Evolutionary conservation across 2,797 vertebrate genomes (phyloP), one percentile per base, ranked within the genome.

Genomic region (Gymnoscopelus braueri): DNA sequence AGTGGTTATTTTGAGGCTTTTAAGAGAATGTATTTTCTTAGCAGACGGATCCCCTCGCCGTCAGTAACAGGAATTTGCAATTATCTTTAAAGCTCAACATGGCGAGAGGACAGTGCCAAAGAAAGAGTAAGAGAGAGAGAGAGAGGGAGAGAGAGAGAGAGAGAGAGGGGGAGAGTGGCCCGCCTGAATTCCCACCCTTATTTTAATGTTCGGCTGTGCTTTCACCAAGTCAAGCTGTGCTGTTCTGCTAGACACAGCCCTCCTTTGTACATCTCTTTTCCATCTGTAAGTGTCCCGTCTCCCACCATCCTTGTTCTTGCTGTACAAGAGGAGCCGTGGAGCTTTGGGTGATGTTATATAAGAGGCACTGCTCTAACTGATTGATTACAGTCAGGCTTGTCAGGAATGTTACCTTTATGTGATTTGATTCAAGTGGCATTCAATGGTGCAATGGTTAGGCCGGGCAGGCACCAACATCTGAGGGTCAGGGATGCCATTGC

Each of bases 1-100:
- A 88, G 79, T 60, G 71, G 72, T 72, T 69, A 55, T 71, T 24
- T 24, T 44, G 39, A 26, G 65, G 78, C 85, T 87, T 90, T 90
- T 74, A 84, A 74, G 58, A 60, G 59, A 74, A 72, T 32, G 66
- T 74, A 44, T 79, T 86, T 76, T 71, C 74, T 83, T 75, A 79
- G 70, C 71, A 67, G 35, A 29, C 26, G 32, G 74, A 67, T 78
- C 72, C 44, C 71, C 58, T 56, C 10, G 47, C 60, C 49, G 82
- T 80, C 69, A 52, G 69, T 63, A 76, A 86, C 80, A 87, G 78
- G 80, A 76, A 68, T 87, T 78, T 83, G 63, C 84, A 87, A 85
- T 89, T 87, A 86, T 84, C 72, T 44, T 59, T 69, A 58, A 60
- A 71, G 64, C 62, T 72, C 71, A 57, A 75, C 13, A 14, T 65